phyloP scores from a whole-genome alignment of 2,888 invertebrate genomes.

The Buathra laborator region DNA sequence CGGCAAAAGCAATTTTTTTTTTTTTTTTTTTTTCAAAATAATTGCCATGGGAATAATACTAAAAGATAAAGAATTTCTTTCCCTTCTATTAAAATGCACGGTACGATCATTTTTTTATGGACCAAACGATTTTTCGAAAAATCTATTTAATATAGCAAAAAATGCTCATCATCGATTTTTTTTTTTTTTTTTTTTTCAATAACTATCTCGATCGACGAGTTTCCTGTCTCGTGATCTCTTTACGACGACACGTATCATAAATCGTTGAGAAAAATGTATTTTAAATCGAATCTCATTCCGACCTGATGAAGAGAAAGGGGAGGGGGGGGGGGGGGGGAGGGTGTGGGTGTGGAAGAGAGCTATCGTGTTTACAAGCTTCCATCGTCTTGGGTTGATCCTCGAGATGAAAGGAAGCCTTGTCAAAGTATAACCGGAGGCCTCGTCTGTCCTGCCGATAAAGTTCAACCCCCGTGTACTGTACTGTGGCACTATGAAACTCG shows the following conservation, averaged over 20 bases:
- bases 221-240: background rate
- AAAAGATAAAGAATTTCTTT: too few relatives aligned
- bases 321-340: background rate
- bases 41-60: too few relatives aligned
- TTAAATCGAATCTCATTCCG: constrained; percentile 15
- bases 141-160: too few relatives aligned
- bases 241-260: background rate
- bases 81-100: too few relatives aligned
- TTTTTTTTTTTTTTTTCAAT: background rate
- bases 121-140: too few relatives aligned
- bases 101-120: too few relatives aligned
- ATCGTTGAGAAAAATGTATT: constrained; percentile 8
- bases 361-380: constrained; percentile 49
- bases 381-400: constrained; percentile 42
- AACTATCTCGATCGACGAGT: background rate
- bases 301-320: background rate
- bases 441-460: constrained; percentile 51
- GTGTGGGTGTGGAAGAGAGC: background rate
- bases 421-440: constrained; percentile 33
- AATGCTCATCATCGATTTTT: background rate
- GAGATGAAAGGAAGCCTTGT: constrained; percentile 58
- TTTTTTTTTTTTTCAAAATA: too few relatives aligned
- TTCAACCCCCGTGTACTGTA: background rate
- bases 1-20: too few relatives aligned
- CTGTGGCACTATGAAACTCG: constrained; percentile 36